These are phyloP conservation scores for Anser brachyrhynchus DNA, from an alignment of 2,113 vertebrate species.

Conservation along the genomic window DNA sequence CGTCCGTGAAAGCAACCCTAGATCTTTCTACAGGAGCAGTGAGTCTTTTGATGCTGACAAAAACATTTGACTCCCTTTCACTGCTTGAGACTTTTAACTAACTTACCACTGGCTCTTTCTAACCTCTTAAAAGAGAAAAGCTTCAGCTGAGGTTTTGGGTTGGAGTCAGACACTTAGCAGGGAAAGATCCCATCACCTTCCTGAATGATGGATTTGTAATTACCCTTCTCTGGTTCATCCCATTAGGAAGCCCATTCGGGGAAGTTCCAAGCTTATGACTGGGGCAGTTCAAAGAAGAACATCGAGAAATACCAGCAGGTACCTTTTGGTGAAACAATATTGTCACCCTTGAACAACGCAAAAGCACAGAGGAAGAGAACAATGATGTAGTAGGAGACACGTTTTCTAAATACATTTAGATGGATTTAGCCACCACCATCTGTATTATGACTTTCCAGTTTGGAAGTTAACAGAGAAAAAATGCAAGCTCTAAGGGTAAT, in stretches of 20 bases:
- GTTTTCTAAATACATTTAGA: neutral
- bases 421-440: neutral
- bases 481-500: neutral
- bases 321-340: neutral
- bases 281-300: conserved; percentile 38
- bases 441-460: neutral
- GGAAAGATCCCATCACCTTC: neutral
- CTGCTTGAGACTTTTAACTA: neutral
- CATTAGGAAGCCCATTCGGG: neutral
- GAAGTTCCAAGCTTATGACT: conserved; percentile 59
- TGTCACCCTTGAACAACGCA: neutral
- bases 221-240: neutral
- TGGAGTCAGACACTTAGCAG: neutral
- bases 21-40: neutral
- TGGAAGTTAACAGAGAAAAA: neutral
- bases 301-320: conserved; percentile 42
- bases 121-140: neutral
- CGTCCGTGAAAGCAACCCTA: rapidly evolving
- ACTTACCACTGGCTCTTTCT: neutral
- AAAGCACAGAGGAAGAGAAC: neutral
- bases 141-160: neutral
- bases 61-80: neutral
- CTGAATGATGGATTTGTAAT: neutral
- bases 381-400: neutral
- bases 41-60: neutral